These are phyloP conservation scores for Brachionus rubens DNA, from an alignment of 1,140 invertebrate genomes.

Conservation along the genomic window DNA sequence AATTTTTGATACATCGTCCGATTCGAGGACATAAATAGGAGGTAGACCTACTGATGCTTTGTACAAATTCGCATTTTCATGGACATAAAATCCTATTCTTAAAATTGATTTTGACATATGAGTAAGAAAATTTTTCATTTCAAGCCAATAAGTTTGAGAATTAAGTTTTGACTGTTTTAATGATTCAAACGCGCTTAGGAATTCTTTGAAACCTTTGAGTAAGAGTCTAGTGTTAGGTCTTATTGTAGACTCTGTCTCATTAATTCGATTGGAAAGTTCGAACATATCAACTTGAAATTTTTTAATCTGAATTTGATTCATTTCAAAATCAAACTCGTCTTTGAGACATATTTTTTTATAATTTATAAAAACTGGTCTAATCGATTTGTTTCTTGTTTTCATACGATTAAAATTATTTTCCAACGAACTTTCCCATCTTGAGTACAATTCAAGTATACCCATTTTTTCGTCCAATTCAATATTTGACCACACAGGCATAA, in stretches of 20 bases:
- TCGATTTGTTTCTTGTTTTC: not conserved
- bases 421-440: conserved; percentile 14
- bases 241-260: conserved; percentile 25
- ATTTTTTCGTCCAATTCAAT: not conserved
- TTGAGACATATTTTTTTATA: not conserved
- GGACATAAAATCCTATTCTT: conserved; percentile 15
- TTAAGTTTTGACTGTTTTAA: not conserved
- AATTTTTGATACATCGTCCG: not conserved
- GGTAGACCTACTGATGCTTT: not conserved
- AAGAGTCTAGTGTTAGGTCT: conserved; percentile 4
- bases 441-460: conserved; percentile 10
- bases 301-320: conserved; percentile 37
- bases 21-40: conserved; percentile 25
- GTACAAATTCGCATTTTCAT: conserved; percentile 19
- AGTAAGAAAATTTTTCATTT: not conserved
- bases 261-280: conserved; percentile 44
- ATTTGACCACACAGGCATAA: conserved; percentile 8
- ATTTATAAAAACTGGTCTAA: conserved; percentile 5
- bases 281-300: conserved; percentile 49
- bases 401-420: conserved; percentile 2
- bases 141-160: not conserved
- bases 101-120: not conserved
- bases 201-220: conserved; percentile 12
- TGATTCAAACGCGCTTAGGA: conserved; percentile 6
- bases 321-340: conserved; percentile 22